Evolutionary conservation across 2,113 vertebrate genomes (phyloP), one percentile per base, ranked within the genome.

Genomic region (Sorex araneus): DNA sequence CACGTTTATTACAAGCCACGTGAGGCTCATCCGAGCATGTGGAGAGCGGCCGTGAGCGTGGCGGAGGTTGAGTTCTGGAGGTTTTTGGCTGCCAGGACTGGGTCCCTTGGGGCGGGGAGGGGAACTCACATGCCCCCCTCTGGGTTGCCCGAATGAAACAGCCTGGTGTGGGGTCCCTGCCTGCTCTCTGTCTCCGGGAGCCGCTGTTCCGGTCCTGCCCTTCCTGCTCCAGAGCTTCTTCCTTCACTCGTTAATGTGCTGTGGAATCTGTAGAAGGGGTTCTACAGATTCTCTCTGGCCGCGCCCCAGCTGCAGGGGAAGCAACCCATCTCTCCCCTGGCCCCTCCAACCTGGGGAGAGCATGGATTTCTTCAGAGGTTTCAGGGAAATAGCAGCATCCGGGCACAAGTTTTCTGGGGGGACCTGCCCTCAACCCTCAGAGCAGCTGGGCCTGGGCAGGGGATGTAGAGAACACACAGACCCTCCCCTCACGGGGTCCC

Each of bases 281-380:
- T n/a, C n/a, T n/a, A n/a, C n/a, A 85, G 57, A 76, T 81, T 81
- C 32, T 82, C 74, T n/a, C 69, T 67, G 63, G 50, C 70, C 19
- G 69, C 81, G n/a, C 28, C 50, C 79, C 50, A 73, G 18, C 18
- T 93, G 71, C 71, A 32, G 43, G 54, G 88, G 66, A 32, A 79
- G 82, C 18, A 43, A 45, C 21, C 28, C 8, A 21, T 40, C 67
- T 19, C 18, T 25, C 47, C 32, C 43, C 15, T 47, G 11, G 4
- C 21, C 25, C 34, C 32, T 75, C 64, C 18, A 75, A 4, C 64
- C 60, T 71, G 32, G 45, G 21, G 34, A 83, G 7, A 92, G n/a
- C 30, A 69, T 82, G 27, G 2, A 70, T 85, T 93, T 64, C 63
- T 80, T 83, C 47, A 77, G 93, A 73, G 87, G 77, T 50, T 60